Evolutionary conservation across 2,113 vertebrate species (phyloP).

Genomic region (Tragelaphus scriptus): DNA sequence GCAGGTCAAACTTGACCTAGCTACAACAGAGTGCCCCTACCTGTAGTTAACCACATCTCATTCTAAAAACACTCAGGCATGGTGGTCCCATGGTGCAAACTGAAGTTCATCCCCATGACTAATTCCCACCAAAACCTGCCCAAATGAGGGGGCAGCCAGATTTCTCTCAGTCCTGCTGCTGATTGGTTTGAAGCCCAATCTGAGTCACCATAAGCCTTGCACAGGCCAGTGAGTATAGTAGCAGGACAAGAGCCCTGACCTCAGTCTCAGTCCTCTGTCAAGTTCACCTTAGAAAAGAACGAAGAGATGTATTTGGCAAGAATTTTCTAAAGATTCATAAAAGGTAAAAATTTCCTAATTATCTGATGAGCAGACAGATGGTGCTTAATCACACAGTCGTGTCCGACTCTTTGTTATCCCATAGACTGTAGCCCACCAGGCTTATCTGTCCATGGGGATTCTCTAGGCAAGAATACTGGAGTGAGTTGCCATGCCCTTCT

Average conservation of each 20-base stretch:
- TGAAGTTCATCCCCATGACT: neutral
- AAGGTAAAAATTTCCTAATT: neutral
- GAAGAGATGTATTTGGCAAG: neutral
- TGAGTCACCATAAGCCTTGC: neutral
- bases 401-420: neutral
- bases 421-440: neutral
- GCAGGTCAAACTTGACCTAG: neutral
- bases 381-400: neutral
- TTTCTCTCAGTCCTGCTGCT: neutral
- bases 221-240: neutral
- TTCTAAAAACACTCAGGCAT: neutral
- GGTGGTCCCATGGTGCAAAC: neutral
- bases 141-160: neutral
- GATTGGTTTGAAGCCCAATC: neutral
- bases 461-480: neutral
- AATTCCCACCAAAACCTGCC: neutral
- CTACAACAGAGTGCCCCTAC: neutral
- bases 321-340: neutral
- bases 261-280: neutral
- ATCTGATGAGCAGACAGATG: neutral
- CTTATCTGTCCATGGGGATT: neutral
- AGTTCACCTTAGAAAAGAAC: neutral
- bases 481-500: neutral
- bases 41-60: neutral
- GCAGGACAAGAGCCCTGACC: too few relatives aligned